Evolutionary conservation across 2,888 invertebrate genomes (phyloP).

Genomic region (Eucera pruinosa): DNA sequence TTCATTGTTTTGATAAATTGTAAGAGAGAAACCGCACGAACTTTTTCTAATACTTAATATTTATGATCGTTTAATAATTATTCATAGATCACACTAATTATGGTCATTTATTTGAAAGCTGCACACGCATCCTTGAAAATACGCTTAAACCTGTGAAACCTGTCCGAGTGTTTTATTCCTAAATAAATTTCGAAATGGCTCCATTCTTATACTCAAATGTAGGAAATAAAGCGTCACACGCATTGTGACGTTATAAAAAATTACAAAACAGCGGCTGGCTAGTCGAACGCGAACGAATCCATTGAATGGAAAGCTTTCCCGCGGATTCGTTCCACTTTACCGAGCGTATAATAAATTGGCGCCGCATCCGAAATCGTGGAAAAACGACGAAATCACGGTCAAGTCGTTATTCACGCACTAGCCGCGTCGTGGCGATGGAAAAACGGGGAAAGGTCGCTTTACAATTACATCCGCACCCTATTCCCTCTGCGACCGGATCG

Average conservation of each 20-base stretch:
- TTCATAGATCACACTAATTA: no score
- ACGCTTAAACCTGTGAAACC: no score
- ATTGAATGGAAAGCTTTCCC: constrained; percentile 44
- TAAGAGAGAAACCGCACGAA: no score
- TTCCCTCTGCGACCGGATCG: constrained; percentile 41
- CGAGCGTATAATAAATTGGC: constrained; percentile 60
- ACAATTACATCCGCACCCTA: constrained; percentile 53
- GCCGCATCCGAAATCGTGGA: constrained; percentile 53
- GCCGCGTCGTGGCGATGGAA: constrained; percentile 24
- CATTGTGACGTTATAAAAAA: background rate
- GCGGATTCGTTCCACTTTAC: constrained; percentile 35
- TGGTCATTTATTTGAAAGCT: no score
- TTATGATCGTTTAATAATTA: no score
- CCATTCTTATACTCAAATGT: no score
- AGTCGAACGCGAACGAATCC: background rate
- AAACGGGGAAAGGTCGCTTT: constrained; percentile 48
- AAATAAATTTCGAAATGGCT: background rate
- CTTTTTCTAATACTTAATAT: no score
- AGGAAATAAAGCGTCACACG: background rate
- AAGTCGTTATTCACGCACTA: constrained; percentile 65
- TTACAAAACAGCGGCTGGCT: background rate
- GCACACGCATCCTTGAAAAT: no score
- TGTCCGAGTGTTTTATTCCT: no score
- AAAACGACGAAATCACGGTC: constrained; percentile 60
- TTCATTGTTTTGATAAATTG: no score